phyloP scores from a whole-genome alignment of 2,888 invertebrate species.

The Alentia gelatinosa region DNA sequence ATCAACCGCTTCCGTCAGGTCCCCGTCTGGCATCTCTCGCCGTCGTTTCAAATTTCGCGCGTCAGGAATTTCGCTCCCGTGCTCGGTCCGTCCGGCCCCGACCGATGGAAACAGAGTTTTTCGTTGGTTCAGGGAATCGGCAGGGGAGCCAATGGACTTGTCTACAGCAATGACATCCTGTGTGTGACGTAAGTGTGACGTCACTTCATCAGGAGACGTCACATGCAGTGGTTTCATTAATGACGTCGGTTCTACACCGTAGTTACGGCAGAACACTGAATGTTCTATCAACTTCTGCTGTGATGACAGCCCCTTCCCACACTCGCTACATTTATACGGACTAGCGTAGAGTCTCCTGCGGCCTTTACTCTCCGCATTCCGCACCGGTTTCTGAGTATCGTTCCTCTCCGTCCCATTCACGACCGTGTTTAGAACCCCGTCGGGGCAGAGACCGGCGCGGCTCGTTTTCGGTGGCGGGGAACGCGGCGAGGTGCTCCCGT shows the following conservation, averaged over 20 bases:
- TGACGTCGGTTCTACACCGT: background rate
- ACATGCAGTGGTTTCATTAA: background rate
- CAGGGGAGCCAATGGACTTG: no score
- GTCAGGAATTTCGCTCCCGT: background rate
- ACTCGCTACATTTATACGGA: conserved; percentile 55
- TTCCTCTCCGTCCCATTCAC: background rate
- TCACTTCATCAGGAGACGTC: background rate
- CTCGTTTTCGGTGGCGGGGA: background rate
- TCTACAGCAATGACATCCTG: no score
- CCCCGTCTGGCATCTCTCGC: background rate
- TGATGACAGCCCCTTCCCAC: conserved; percentile 9
- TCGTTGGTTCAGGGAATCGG: no score
- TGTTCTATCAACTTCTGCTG: conserved; percentile 33
- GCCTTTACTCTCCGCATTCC: background rate
- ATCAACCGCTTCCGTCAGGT: background rate
- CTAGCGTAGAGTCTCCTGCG: conserved; percentile 42
- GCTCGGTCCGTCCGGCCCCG: no score
- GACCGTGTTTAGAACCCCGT: background rate
- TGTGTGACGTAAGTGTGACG: background rate
- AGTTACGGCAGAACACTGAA: conserved; percentile 12
- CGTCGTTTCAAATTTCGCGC: background rate
- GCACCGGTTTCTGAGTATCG: background rate
- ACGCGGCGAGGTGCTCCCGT: background rate
- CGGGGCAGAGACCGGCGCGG: background rate
- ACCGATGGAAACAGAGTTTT: no score